These are phyloP conservation scores for Chrosomus eos DNA, from an alignment of 2,797 vertebrate species.

Conservation along the genomic window DNA sequence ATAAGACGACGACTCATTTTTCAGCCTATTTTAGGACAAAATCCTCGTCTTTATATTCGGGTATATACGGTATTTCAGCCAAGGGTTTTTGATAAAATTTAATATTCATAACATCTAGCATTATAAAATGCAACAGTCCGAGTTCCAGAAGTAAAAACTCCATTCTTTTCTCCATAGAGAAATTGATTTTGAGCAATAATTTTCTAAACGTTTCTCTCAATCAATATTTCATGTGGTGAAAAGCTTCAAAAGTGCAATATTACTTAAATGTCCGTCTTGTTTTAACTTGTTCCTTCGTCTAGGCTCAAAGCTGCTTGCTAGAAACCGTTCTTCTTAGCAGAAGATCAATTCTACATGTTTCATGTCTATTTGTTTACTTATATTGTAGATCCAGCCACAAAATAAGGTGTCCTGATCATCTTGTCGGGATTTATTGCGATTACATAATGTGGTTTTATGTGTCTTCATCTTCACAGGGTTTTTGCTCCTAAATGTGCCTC, in stretches of 20 bases:
- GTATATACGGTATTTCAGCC: too few species aligned
- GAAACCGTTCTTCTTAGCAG: too few species aligned
- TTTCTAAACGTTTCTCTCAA: background rate
- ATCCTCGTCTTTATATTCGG: too few species aligned
- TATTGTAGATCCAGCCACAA: background rate
- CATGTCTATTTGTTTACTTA: background rate
- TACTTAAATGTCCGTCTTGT: background rate
- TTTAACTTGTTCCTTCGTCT: background rate
- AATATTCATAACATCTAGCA: background rate
- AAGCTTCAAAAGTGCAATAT: background rate
- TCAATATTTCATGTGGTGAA: background rate
- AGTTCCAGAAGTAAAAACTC: background rate
- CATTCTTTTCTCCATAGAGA: background rate
- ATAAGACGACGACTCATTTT: too few species aligned
- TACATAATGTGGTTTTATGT: background rate
- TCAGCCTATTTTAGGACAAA: too few species aligned
- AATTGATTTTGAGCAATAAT: background rate
- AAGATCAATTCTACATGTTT: background rate
- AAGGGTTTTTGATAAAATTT: background rate
- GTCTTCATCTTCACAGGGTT: conserved; percentile 78
- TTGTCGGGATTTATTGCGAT: background rate
- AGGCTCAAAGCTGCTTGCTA: background rate
- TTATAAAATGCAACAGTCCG: background rate
- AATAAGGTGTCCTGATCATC: background rate
- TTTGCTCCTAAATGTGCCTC: conserved; percentile 99